phyloP scores from a whole-genome alignment of 2,797 vertebrate genomes.

The Fistularia tabacaria region DNA sequence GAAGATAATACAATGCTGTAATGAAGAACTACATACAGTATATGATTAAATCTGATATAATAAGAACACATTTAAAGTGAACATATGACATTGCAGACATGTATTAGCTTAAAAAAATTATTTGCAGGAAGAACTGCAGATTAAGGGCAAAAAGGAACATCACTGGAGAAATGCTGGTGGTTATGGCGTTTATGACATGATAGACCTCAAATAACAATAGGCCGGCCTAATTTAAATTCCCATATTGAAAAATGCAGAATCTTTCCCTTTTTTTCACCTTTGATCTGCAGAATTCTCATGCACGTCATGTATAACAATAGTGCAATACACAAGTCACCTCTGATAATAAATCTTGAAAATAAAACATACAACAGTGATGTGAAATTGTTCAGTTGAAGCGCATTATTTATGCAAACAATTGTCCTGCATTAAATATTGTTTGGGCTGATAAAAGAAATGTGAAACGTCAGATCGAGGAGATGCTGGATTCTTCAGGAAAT shows the following conservation, averaged over 20 bases:
- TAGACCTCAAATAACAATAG: conserved; percentile 31
- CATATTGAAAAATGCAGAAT: conserved; percentile 19
- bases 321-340: not conserved
- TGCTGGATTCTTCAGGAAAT: conserved; percentile 70
- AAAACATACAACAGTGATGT: no score
- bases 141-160: conserved; percentile 9
- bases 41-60: conserved; percentile 7
- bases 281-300: conserved; percentile 1
- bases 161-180: conserved; percentile 10
- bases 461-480: conserved; percentile 53
- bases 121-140: conserved; percentile 24
- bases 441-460: conserved; percentile 50
- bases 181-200: conserved; percentile 27
- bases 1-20: conserved; percentile 17
- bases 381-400: no score
- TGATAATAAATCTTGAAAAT: no score
- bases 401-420: conserved; percentile 1
- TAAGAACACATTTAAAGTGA: no score
- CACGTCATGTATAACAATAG: not conserved
- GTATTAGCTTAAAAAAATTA: not conserved
- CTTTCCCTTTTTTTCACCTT: not conserved
- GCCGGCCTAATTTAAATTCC: conserved; percentile 23
- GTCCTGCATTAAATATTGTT: conserved; percentile 14
- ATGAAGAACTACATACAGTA: conserved; percentile 7
- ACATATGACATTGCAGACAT: conserved; percentile 5